phyloP scores from a whole-genome alignment of 92 coral and sea anemone species.

The Porites rus region DNA sequence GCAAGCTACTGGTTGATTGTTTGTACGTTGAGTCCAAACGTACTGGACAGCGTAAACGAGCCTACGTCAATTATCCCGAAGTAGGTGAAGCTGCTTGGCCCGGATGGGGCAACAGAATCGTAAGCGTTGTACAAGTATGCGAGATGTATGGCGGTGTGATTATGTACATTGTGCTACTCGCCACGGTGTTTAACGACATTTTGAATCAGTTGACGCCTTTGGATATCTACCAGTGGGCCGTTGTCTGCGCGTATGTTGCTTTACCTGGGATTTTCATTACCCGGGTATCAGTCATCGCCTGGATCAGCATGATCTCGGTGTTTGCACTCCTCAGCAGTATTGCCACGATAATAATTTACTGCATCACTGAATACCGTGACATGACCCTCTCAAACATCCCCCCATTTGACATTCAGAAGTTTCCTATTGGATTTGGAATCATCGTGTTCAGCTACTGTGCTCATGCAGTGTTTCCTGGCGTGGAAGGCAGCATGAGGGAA shows the following conservation, averaged over 20 bases:
- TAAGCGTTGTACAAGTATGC: conserved; percentile 88
- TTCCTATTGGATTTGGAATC: conserved; percentile 90
- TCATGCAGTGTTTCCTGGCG: conserved; percentile 92
- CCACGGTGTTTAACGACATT: conserved; percentile 84
- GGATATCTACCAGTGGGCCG: conserved; percentile 89
- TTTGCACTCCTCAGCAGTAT: conserved; percentile 81
- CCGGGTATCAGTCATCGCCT: conserved; percentile 87
- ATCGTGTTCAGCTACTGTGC: conserved; percentile 95
- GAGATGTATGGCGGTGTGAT: conserved; percentile 92
- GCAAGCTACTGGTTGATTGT: conserved; percentile 88
- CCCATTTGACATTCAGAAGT: conserved; percentile 65
- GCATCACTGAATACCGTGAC: conserved; percentile 70
- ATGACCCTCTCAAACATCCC: conserved; percentile 81
- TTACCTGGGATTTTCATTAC: conserved; percentile 88
- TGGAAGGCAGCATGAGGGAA: conserved; percentile 91
- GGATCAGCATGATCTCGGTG: conserved; percentile 94
- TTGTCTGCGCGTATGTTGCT: conserved; percentile 79
- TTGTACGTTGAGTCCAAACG: conserved; percentile 88
- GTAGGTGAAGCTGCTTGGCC: conserved; percentile 96
- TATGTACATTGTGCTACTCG: conserved; percentile 91
- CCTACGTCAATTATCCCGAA: conserved; percentile 83
- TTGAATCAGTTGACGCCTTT: conserved; percentile 61
- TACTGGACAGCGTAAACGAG: conserved; percentile 81
- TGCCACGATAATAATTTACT: conserved; percentile 75
- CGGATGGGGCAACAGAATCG: conserved; percentile 91